Conservation (phyloP, 2,113 vertebrate species). For the Pionites leucogaster region DNA sequence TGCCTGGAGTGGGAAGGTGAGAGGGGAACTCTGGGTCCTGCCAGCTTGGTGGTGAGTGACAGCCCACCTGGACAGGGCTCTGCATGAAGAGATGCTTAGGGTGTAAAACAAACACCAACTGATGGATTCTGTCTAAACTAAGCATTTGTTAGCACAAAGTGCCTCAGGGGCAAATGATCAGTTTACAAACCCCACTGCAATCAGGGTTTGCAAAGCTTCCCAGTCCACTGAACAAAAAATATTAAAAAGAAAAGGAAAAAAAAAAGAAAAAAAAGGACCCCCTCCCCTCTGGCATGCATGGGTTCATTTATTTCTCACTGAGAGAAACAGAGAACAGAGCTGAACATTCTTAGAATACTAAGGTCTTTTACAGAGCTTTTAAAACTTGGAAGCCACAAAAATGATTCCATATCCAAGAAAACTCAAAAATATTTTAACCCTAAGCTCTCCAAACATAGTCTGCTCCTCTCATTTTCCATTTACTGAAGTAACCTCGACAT, state of each 20-base stretch:
- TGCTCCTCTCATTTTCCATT: background rate
- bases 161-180: background rate
- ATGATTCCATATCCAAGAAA: background rate
- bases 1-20: background rate
- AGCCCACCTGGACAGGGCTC: background rate
- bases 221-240: background rate
- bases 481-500: background rate
- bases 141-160: background rate
- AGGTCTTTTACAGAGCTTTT: background rate
- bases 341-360: background rate
- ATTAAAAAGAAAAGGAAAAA: background rate
- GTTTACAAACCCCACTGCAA: background rate
- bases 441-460: background rate
- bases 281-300: background rate
- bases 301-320: background rate
- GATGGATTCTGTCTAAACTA: background rate
- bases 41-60: background rate
- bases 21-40: background rate
- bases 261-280: background rate
- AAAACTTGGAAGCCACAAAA: slow-evolving; percentile 2
- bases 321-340: background rate
- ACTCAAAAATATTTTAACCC: background rate
- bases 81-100: background rate
- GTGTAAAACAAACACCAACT: background rate
- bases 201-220: background rate